Evolutionary conservation across 2,113 vertebrate species (phyloP), one percentile per base, ranked within the genome.

Genomic region (Tylochromis polylepis): DNA sequence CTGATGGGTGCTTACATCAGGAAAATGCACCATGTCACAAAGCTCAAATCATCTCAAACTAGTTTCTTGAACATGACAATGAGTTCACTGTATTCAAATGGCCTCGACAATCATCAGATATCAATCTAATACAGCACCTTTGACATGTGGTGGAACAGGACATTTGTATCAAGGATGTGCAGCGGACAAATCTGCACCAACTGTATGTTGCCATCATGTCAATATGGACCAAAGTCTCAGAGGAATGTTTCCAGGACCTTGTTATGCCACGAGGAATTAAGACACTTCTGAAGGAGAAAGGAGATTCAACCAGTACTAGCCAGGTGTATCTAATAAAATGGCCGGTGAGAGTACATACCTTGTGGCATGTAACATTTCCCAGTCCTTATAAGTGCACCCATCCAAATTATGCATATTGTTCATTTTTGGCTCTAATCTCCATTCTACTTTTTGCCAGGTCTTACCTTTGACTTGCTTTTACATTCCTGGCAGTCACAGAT

Each of bases 401-500:
- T 46, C 67, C 22, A 49, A 49, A 72, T 27, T 14, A 46, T 72
- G n/a, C 65, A 70, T 3, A 20, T 18, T 31, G 43, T 24, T 2
- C 9, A 3, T 62, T 38, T 58, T 29, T 22, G 3, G 31, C 38
- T 85, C 31, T 70, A 22, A 27, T 72, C 41, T 77, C 18, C 46
- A 53, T n/a, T 77, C 18, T 34, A 5, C 27, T 46, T 85, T 31
- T 79, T 11, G 29, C 14, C 43, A 20, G 27, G 18, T 82, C 93
- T 93, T 90, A 98, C 99, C 96, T 97, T 97, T 72, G 96, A 95
- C 89, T 94, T 97, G 1, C 89, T 97, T 82, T 93, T 85, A n/a
- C 98, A 99, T 79, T 99, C 98, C 85, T 75, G 94, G 87, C 99
- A 99, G 38, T 97, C 95, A 29, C 98, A 99, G n/a, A 90, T 97